Evolutionary conservation across 2,888 invertebrate species (phyloP).

Genomic region (Pristionchus entomophagus): DNA sequence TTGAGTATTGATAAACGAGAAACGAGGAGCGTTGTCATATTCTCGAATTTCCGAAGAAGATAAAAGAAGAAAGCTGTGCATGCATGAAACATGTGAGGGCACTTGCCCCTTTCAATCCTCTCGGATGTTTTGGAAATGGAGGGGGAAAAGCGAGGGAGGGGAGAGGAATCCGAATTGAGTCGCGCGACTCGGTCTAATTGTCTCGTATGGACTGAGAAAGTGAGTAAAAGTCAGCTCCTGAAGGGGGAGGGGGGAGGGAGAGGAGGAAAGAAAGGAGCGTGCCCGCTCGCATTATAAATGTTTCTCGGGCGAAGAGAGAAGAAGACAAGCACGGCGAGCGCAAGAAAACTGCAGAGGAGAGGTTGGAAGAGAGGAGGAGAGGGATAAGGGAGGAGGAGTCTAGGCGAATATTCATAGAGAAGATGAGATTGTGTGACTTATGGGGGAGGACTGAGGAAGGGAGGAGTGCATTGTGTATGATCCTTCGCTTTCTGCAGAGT

Average conservation of each 20-base stretch:
- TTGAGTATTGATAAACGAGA: background rate
- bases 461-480: background rate
- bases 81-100: slow-evolving; percentile 9
- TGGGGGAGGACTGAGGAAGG: background rate
- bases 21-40: background rate
- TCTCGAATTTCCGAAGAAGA: too few species aligned
- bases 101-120: background rate
- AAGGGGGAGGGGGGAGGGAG: background rate
- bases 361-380: background rate
- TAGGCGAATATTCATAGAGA: slow-evolving; percentile 14
- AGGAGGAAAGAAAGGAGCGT: background rate
- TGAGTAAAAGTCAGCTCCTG: slow-evolving; percentile 39
- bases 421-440: slow-evolving; percentile 26
- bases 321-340: background rate
- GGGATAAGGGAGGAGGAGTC: background rate
- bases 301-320: background rate
- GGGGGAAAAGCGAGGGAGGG: background rate
- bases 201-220: slow-evolving; percentile 36
- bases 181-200: slow-evolving; percentile 29
- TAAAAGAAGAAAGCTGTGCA: too few species aligned
- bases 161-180: slow-evolving; percentile 24
- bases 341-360: background rate
- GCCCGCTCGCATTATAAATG: slow-evolving; percentile 30
- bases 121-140: slow-evolving; percentile 8
- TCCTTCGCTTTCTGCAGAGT: slow-evolving; percentile 3